Evolutionary conservation across 2,113 vertebrate species (phyloP).

Genomic region (Salvelinus fontinalis): DNA sequence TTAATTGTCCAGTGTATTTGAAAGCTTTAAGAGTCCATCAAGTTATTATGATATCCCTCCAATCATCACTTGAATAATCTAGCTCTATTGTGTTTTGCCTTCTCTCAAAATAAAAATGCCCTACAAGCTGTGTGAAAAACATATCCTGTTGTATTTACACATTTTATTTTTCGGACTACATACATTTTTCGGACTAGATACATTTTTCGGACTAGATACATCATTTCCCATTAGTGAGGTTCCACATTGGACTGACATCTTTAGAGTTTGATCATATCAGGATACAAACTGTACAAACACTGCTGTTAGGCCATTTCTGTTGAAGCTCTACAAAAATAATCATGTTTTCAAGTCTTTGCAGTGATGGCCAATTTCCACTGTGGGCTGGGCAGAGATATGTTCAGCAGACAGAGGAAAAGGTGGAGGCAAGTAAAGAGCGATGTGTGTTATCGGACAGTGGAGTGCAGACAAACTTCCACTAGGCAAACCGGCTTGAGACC

Average conservation of each 20-base stretch:
- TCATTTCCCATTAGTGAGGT: conserved; percentile 42
- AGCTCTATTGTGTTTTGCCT: conserved; percentile 7
- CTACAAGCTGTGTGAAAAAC: conserved; percentile 33
- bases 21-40: conserved; percentile 1
- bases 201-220: conserved; percentile 7
- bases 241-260: conserved; percentile 43
- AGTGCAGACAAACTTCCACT: conserved; percentile 58
- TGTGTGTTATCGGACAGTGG: conserved; percentile 21
- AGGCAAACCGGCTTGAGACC: conserved; percentile 61
- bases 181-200: conserved; percentile 16
- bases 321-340: conserved; percentile 75
- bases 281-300: conserved; percentile 71
- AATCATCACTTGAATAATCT: not conserved
- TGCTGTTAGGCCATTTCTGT: conserved; percentile 60
- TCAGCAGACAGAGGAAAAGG: conserved; percentile 39
- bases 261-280: conserved; percentile 48
- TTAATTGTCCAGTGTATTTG: not conserved
- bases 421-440: conserved; percentile 13
- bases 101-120: no score
- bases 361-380: conserved; percentile 56
- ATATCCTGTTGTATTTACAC: conserved; percentile 40
- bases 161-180: conserved; percentile 11
- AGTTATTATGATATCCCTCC: not conserved
- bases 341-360: conserved; percentile 59
- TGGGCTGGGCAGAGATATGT: conserved; percentile 39